Evolutionary conservation across 2,797 vertebrate species (phyloP), one percentile per base, ranked within the genome.

Genomic region (Anableps anableps): DNA sequence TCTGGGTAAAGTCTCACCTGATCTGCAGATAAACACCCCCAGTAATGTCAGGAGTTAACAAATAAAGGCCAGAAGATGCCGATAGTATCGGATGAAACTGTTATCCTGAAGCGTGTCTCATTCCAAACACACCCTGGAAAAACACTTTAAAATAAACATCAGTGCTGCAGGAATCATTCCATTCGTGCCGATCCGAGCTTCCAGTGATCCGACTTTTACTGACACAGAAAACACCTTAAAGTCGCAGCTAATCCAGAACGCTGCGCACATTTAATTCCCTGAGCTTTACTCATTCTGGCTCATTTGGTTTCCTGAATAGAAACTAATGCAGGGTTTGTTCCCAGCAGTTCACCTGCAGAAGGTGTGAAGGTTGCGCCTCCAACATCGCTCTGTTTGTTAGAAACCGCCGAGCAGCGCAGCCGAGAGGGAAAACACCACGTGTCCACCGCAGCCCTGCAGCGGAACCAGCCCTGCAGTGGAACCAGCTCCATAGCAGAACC

Each of bases 301-400:
- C 83, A 85, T 82, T 87, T 82, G 62, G 55, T 58, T 34, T 4
- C 1, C 0, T 88, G 86, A 92, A 91, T 75, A 81, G 84, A 74
- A 34, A 50, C 68, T 84, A 81, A 89, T 85, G 86, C 76, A 0
- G 36, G 41, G 73, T 84, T 86, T 87, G 78, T 88, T 82, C 26
- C 26, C 50, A 17, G 4, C 60, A 38, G 47, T 47, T 88, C 77
- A 78, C 73, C 82, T 86, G 72, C 26, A 85, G 47, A 73, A 31
- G 34, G 74, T 77, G 74, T 72, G 29, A 75, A 47, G 31, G 11
- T 0, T 36, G n/a, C 31, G 83, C 83, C 91, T 86, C 58, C 77
- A 79, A 79, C 75, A 88, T 86, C 86, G 16, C 68, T 88, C 17
- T 91, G 86, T 89, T 90, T 86, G 62, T 84, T 86, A 77, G 88